A percentile compares a stretch with the other conserved stretches of the same genome.
phyloP scores from a whole-genome alignment of 2,113 vertebrate species.

The Sceloporus tristichus region DNA sequence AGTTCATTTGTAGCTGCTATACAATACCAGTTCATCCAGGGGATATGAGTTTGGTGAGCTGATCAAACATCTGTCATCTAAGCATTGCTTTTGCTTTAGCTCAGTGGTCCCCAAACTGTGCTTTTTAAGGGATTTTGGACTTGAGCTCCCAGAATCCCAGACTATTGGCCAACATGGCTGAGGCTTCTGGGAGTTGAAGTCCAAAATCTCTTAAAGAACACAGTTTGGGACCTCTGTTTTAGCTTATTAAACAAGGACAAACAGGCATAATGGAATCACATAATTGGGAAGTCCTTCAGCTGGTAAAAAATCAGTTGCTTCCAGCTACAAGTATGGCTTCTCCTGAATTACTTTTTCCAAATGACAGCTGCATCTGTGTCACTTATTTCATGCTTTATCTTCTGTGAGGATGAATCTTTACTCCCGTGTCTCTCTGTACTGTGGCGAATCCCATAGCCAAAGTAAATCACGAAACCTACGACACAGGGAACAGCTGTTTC shows the following conservation, averaged over 20 bases:
- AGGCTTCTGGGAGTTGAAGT: no score
- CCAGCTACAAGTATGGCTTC: background rate
- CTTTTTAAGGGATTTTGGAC: no score
- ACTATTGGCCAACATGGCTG: no score
- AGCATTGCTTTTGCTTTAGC: background rate
- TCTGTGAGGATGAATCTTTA: background rate
- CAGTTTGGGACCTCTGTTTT: no score
- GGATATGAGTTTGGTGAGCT: background rate
- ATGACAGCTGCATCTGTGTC: background rate
- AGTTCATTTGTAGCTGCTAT: background rate
- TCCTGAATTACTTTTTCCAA: background rate
- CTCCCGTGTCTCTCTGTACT: conserved; percentile 75
- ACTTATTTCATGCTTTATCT: rapidly evolving
- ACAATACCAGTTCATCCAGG: background rate
- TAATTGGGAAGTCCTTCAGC: background rate
- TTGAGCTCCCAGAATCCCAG: no score
- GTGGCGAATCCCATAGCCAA: conserved; percentile 82
- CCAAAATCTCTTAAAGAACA: no score
- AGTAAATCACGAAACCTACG: conserved; percentile 86
- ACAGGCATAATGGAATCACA: background rate
- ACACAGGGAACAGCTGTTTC: background rate
- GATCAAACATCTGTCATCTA: background rate
- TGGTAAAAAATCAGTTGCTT: background rate
- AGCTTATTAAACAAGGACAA: background rate
- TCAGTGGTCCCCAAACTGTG: no score